Percentiles rank a stretch among this genome's conserved stretches.
Evolutionary conservation across 2,888 invertebrate genomes (phyloP).

Genomic region (Arctia plantaginis): DNA sequence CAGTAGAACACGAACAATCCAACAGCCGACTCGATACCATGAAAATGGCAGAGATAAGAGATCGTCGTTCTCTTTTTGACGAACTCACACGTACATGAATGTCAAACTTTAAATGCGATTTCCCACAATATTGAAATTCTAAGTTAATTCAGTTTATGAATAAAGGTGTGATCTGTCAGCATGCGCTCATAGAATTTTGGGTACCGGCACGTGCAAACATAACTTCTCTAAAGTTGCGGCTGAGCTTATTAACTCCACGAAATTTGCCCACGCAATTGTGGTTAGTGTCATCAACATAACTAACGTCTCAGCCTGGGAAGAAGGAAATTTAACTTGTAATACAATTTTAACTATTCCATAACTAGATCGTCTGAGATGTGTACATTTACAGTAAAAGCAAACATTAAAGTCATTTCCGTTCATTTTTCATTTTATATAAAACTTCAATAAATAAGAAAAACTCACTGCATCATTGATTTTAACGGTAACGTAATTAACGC

Average conservation of each 20-base stretch:
- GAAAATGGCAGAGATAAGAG: too few species aligned
- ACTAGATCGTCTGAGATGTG: background rate
- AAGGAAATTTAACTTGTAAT: background rate
- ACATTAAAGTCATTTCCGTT: background rate
- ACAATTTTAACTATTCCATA: background rate
- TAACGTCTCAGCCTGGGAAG: background rate
- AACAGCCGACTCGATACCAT: too few species aligned
- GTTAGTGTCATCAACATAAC: background rate
- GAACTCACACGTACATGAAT: too few species aligned
- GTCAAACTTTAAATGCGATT: too few species aligned
- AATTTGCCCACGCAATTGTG: background rate
- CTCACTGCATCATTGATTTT: background rate
- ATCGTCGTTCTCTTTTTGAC: too few species aligned
- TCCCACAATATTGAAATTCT: too few species aligned
- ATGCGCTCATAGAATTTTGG: background rate
- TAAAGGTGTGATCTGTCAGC: too few species aligned
- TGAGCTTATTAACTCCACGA: background rate
- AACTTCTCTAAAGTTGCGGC: background rate
- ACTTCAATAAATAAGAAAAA: background rate
- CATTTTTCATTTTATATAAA: background rate
- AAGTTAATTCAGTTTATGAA: too few species aligned
- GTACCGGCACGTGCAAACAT: background rate
- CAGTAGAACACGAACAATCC: too few species aligned
- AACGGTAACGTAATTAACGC: background rate
- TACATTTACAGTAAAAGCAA: background rate